A percentile compares a stretch with the other conserved stretches of the same genome.
Evolutionary conservation across 2,797 vertebrate species (phyloP).

Genomic region (Picus viridis): DNA sequence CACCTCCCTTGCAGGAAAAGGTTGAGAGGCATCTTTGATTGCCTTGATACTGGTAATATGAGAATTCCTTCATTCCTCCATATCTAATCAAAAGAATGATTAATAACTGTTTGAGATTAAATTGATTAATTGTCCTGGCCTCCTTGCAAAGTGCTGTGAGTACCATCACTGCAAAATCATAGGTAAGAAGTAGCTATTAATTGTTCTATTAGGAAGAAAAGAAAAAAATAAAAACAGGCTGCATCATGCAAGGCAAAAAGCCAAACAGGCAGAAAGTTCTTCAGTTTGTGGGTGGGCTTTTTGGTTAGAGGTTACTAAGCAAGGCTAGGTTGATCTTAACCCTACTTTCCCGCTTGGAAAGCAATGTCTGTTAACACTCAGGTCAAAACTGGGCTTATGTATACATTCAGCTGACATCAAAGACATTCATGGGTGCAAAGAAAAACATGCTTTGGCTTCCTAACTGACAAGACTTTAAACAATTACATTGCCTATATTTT

Average conservation of each 20-base stretch:
- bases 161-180: background rate
- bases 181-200: background rate
- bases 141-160: background rate
- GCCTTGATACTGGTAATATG: background rate
- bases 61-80: background rate
- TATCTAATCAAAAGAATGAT: background rate
- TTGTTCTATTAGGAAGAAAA: background rate
- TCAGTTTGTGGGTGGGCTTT: background rate
- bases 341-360: slow-evolving; percentile 17
- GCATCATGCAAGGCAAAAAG: background rate
- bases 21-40: background rate
- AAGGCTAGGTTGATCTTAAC: slow-evolving; percentile 1
- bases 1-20: background rate
- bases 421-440: background rate
- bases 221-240: background rate
- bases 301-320: slow-evolving; percentile 26
- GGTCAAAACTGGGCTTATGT: background rate
- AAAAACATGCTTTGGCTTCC: background rate
- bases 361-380: background rate
- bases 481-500: background rate
- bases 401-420: slow-evolving; percentile 32
- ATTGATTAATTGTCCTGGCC: background rate
- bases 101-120: background rate
- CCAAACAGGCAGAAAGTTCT: background rate
- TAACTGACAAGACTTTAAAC: background rate